Evolutionary conservation across 1,140 invertebrate species (phyloP).

Genomic region (Sipha flava): DNA sequence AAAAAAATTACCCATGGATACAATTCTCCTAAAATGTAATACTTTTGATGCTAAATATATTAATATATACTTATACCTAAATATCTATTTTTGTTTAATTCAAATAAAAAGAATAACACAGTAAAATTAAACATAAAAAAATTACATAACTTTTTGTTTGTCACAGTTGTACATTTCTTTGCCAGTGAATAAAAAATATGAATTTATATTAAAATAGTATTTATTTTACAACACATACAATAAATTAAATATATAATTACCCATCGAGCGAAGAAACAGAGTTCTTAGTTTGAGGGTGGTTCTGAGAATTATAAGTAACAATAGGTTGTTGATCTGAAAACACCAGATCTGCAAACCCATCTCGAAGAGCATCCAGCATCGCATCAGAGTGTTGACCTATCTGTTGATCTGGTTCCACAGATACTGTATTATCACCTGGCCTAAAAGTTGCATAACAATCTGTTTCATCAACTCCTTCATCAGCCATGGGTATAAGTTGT

Average conservation of each 20-base stretch:
- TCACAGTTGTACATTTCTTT: not conserved
- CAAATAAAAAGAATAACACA: constrained; percentile 2
- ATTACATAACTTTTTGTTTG: not conserved
- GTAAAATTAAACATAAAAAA: constrained; percentile 14
- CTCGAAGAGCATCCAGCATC: not conserved
- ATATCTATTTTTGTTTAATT: not conserved
- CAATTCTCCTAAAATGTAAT: constrained; percentile 5
- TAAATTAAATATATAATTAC: not conserved
- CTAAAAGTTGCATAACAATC: constrained; percentile 11
- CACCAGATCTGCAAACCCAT: not conserved
- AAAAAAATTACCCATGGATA: not conserved
- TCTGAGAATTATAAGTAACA: constrained; percentile 9
- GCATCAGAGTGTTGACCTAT: not conserved
- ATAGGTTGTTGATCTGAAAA: not conserved
- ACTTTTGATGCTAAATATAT: not conserved
- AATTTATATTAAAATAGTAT: constrained; percentile 5
- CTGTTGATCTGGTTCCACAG: not conserved
- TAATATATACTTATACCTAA: not conserved
- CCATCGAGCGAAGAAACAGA: constrained; percentile 1
- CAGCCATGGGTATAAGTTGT: not conserved
- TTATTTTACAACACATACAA: not conserved
- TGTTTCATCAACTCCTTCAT: constrained; percentile 13
- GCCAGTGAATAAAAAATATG: not conserved
- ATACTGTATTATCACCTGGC: not conserved
- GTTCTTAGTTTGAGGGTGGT: not conserved